Conservation (phyloP, 2,888 invertebrate genomes). For the Chalcosyrphus nemorum region DNA sequence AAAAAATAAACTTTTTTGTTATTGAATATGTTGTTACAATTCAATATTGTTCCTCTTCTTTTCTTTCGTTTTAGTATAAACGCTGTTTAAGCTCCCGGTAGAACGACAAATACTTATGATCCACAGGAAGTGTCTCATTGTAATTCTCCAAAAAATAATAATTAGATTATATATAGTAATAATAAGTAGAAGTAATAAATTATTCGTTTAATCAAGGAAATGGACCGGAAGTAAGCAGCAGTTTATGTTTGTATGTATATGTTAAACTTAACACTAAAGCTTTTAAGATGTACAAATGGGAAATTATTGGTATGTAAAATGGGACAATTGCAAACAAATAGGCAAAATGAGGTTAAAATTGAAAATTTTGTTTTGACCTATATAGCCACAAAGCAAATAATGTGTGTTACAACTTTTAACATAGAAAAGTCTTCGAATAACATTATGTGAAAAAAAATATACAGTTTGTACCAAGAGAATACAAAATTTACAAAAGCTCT, state of each 20-base stretch:
- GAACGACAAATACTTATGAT: constrained; percentile 39
- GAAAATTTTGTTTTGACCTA: background rate
- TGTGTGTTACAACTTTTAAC: background rate
- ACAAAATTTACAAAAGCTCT: constrained; percentile 7
- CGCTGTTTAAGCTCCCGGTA: constrained; percentile 59
- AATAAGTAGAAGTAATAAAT: constrained; percentile 38
- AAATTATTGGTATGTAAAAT: background rate
- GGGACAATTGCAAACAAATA: background rate
- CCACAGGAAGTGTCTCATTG: constrained; percentile 61
- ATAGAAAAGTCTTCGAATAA: background rate
- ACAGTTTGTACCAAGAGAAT: too few relatives aligned
- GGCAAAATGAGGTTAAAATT: too few relatives aligned
- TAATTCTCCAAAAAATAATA: constrained; percentile 54
- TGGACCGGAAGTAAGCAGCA: constrained; percentile 46
- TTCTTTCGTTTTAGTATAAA: constrained; percentile 63
- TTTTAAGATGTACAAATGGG: background rate
- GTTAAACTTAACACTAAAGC: background rate
- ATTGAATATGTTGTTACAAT: constrained; percentile 17
- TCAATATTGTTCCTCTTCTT: constrained; percentile 46
- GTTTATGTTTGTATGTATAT: constrained; percentile 14
- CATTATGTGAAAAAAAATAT: background rate
- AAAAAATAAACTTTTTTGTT: too few relatives aligned
- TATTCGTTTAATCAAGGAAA: constrained; percentile 50
- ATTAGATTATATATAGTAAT: constrained; percentile 18
- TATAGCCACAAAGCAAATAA: background rate